phyloP scores from a whole-genome alignment of 2,888 invertebrate species.

The Mystacides longicornis region DNA sequence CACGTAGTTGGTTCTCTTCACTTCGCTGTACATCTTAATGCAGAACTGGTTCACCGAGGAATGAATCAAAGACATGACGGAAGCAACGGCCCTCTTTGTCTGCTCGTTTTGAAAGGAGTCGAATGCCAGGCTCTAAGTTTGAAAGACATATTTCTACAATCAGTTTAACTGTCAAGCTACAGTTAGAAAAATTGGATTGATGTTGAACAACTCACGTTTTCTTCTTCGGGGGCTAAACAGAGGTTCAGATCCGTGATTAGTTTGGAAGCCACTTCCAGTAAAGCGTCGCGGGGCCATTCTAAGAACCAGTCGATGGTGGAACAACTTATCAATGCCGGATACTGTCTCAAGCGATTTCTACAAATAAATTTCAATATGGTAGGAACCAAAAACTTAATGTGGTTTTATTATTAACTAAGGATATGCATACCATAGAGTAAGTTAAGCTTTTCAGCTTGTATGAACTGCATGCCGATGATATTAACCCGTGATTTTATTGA shows the following conservation, averaged over 20 bases:
- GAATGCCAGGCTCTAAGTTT: neutral
- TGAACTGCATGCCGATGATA: no score
- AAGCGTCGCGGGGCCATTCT: conserved; percentile 82
- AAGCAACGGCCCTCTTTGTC: conserved; percentile 46
- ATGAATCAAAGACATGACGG: conserved; percentile 75
- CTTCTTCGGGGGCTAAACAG: conserved; percentile 60
- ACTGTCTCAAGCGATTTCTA: conserved; percentile 76
- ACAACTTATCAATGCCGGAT: conserved; percentile 80
- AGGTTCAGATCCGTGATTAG: conserved; percentile 69
- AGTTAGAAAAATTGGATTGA: neutral
- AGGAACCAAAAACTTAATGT: neutral
- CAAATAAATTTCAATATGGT: neutral
- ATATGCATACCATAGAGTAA: no score
- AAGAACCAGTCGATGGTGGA: conserved; percentile 88
- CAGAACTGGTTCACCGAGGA: conserved; percentile 72
- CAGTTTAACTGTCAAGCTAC: neutral
- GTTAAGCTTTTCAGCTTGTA: no score
- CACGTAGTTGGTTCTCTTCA: conserved; percentile 78
- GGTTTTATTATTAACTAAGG: neutral
- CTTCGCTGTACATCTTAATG: conserved; percentile 63
- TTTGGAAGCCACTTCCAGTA: conserved; percentile 82
- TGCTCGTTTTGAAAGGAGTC: conserved; percentile 26
- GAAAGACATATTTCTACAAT: neutral
- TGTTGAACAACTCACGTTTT: conserved; percentile 27
- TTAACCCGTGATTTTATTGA: no score